Conservation (phyloP, 2,888 invertebrate genomes). For the Drosophila colorata region DNA sequence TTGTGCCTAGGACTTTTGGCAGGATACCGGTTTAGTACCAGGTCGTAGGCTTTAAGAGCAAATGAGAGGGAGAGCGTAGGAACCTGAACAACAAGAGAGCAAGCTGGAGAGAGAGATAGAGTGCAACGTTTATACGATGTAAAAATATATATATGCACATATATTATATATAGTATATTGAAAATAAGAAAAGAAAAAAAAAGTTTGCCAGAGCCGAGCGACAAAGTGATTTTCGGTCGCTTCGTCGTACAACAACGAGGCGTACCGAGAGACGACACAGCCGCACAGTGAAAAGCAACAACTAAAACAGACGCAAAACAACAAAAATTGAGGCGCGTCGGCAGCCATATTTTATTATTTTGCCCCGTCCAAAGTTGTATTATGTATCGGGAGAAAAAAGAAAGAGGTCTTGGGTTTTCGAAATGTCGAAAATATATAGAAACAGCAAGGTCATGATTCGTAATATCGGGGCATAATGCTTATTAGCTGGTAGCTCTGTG, state of each 20-base stretch:
- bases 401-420: constrained; percentile 33
- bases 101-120: constrained; percentile 2
- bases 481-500: neutral
- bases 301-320: constrained; percentile 56
- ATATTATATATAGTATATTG: constrained; percentile 18
- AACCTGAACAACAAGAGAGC: constrained; percentile 6
- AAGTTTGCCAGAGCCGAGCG: constrained; percentile 44
- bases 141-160: constrained; percentile 18
- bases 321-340: constrained; percentile 53
- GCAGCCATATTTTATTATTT: constrained; percentile 44
- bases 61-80: constrained; percentile 5
- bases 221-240: constrained; percentile 33
- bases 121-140: constrained; percentile 17
- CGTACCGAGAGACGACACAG: constrained; percentile 72
- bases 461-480: neutral
- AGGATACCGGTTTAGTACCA: constrained; percentile 70
- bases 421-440: constrained; percentile 15
- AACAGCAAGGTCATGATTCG: neutral
- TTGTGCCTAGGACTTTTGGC: constrained; percentile 47
- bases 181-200: constrained; percentile 23
- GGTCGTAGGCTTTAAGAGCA: constrained; percentile 14
- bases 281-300: constrained; percentile 64
- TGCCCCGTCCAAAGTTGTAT: constrained; percentile 22
- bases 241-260: constrained; percentile 39
- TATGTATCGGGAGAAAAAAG: constrained; percentile 23